Conservation (phyloP, 2,797 vertebrate genomes). For the Denticeps clupeoides region DNA sequence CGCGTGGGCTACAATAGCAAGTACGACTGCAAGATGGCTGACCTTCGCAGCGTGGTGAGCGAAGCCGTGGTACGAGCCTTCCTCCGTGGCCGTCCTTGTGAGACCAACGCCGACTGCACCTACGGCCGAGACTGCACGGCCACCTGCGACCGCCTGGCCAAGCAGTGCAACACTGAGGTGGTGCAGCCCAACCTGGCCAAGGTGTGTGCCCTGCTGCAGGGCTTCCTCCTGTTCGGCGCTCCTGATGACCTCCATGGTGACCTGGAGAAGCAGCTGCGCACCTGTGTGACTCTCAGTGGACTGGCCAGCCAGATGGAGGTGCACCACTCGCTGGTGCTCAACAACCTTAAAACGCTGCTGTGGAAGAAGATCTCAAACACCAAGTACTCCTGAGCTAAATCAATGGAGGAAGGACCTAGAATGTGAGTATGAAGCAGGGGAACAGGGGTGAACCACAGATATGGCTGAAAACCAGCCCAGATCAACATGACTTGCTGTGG, state of each 20-base stretch:
- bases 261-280: conserved; percentile 82
- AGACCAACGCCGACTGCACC: conserved; percentile 83
- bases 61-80: conserved; percentile 73
- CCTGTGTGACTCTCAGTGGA: conserved; percentile 86
- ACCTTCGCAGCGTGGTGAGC: conserved; percentile 75
- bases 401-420: not conserved
- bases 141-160: conserved; percentile 79
- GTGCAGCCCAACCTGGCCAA: conserved; percentile 93
- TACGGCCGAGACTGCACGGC: conserved; percentile 81
- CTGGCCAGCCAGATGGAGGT: conserved; percentile 93
- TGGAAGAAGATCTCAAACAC: conserved; percentile 95
- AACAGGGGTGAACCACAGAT: not conserved
- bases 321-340: conserved; percentile 87
- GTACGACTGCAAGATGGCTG: conserved; percentile 88
- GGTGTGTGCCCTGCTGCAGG: conserved; percentile 77
- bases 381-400: conserved; percentile 74
- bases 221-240: conserved; percentile 77
- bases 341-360: conserved; percentile 88
- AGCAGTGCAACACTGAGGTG: conserved; percentile 83
- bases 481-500: too few relatives aligned
- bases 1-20: conserved; percentile 81
- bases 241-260: conserved; percentile 71
- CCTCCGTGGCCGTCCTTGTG: conserved; percentile 77
- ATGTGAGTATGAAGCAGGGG: not conserved
- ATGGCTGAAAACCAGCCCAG: too few relatives aligned